Base-by-base conservation (phyloP, 64 coral and sea anemone species). In the Catalaphyllia jardinei region DNA sequence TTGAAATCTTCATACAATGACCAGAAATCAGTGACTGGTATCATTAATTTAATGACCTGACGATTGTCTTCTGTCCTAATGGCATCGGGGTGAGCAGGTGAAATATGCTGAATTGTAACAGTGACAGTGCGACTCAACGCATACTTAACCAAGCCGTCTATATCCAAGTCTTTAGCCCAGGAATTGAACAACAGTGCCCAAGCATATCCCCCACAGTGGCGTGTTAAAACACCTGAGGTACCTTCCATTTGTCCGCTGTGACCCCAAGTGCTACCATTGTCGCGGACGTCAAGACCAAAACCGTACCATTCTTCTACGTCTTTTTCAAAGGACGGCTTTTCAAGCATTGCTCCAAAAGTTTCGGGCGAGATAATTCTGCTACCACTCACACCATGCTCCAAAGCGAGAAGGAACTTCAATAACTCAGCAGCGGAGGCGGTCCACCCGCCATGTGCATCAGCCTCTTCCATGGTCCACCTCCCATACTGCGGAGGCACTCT, bases 121-220 rank as follows among this genome's bases (percentile, higher is more conserved):
- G 8, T n/a, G 8, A 13, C 62, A 28, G 20, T 27, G 20, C 81
- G 11, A 50, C 62, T 85, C 39, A 85, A 85, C 31, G 33, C 62
- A 20, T 85, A 85, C 38, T 85, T 85, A 7, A 85, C 81, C 39
- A 85, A 71, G 10, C 81, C 81, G 64, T 85, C 63, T 33, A 85
- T 25, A 29, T 85, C 81, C 3, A 52, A 71, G 39, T 85, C 81
- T 50, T 71, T 85, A 85, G 81, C 81, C 81, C 81, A 85, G n/a
- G 81, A 85, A 85, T 85, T 85, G 62, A 85, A 85, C 81, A 85
- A 85, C 42, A 85, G 62, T 15, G 81, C 81, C 81, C 81, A 85
- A 85, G 81, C 62, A 25, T 71, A 85, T 12, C 81, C 81, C 20
- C 39, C 10, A 71, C 81, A 52, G 38, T 85, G 81, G 31, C 64